Percentiles rank a stretch among this genome's conserved stretches.
Conservation (phyloP, 2,888 invertebrate genomes). For the Laothoe populi region DNA sequence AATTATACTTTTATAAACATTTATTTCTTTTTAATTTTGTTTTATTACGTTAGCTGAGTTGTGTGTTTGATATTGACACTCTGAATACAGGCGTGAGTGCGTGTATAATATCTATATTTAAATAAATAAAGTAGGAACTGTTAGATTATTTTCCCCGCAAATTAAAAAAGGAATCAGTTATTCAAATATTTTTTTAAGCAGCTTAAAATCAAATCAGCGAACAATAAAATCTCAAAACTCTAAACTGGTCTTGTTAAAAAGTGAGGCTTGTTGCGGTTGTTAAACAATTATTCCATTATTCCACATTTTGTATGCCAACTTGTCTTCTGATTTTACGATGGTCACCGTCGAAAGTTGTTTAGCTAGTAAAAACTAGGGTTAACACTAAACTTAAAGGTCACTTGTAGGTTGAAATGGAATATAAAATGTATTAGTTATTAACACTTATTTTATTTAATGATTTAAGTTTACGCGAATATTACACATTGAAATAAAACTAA, state of each 20-base stretch:
- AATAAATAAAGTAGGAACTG: too few relatives aligned
- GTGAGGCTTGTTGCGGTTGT: constrained; percentile 5
- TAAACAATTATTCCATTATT: constrained; percentile 18
- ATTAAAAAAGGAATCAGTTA: too few relatives aligned
- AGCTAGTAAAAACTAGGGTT: neutral
- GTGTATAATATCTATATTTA: too few relatives aligned
- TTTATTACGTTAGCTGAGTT: too few relatives aligned
- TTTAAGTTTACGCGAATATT: too few relatives aligned
- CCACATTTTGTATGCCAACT: constrained; percentile 12
- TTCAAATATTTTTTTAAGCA: neutral
- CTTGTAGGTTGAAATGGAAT: neutral
- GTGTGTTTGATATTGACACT: too few relatives aligned
- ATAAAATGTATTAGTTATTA: neutral
- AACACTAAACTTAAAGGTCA: neutral
- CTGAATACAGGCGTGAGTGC: too few relatives aligned
- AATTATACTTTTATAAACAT: too few relatives aligned
- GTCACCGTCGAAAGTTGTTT: constrained; percentile 16
- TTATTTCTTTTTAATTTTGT: too few relatives aligned
- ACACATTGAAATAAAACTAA: too few relatives aligned
- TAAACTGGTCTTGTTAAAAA: constrained; percentile 10
- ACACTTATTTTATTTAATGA: too few relatives aligned
- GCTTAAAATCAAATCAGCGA: neutral
- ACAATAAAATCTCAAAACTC: neutral
- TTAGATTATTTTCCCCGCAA: too few relatives aligned
- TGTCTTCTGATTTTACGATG: constrained; percentile 15